Percentiles rank a stretch among this genome's conserved stretches.
Conservation (phyloP, 1,140 invertebrate genomes). For the Drosophila neocordata region DNA sequence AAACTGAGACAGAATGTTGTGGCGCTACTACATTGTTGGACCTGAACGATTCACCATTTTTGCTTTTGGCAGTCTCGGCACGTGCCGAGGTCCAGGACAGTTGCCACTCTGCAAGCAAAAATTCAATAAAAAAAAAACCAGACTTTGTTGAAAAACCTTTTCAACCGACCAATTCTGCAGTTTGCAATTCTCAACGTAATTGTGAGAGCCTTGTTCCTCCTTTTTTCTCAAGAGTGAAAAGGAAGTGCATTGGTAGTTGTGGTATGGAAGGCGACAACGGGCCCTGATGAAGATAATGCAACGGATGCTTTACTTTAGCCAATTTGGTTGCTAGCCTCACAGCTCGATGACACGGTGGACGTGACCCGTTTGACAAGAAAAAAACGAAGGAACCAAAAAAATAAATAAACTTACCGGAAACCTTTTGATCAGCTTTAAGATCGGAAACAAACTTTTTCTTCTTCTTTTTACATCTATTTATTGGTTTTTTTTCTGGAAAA, state of each 20-base stretch:
- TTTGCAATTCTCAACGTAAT: conserved; percentile 71
- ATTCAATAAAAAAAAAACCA: conserved; percentile 59
- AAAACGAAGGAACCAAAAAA: conserved; percentile 46
- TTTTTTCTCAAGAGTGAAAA: conserved; percentile 28
- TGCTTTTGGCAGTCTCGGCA: conserved; percentile 60
- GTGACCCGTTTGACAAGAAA: conserved; percentile 71
- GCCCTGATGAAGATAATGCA: conserved; percentile 76
- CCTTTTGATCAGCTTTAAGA: conserved; percentile 46
- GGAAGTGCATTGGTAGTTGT: neutral
- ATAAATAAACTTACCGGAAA: conserved; percentile 44
- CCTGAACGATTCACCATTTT: conserved; percentile 11
- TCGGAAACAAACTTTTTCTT: neutral
- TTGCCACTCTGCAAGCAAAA: conserved; percentile 43
- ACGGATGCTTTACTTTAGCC: conserved; percentile 74
- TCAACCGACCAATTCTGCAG: conserved; percentile 47
- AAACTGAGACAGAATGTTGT: conserved; percentile 19
- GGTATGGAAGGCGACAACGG: conserved; percentile 11
- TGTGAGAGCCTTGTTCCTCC: conserved; percentile 62
- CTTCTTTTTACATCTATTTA: neutral
- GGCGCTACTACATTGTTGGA: conserved; percentile 60
- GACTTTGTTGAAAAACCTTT: conserved; percentile 54
- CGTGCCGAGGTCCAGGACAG: conserved; percentile 54
- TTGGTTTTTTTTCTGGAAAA: neutral
- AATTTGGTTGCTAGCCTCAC: conserved; percentile 77
- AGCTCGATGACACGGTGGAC: conserved; percentile 73